Percentiles rank a stretch among this genome's conserved stretches.
Conservation (phyloP, 2,113 vertebrate species). For the Scartelaos histophorus region DNA sequence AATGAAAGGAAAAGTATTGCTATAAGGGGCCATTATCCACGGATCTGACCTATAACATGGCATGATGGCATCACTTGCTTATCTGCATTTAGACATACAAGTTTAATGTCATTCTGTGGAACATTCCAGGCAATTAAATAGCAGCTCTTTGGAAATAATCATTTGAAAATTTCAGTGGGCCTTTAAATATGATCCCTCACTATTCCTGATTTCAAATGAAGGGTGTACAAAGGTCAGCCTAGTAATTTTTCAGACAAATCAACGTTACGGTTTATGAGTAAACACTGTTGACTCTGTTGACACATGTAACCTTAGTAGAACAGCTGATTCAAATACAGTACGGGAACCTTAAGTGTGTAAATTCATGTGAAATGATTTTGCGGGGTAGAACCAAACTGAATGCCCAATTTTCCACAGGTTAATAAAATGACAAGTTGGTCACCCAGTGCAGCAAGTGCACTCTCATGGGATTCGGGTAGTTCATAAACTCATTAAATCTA, state of each 20-base stretch:
- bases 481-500: constrained; percentile 8
- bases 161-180: too few relatives aligned
- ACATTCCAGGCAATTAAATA: too few relatives aligned
- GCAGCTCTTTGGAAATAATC: too few relatives aligned
- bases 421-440: background rate
- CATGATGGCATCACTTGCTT: too few relatives aligned
- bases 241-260: background rate
- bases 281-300: background rate
- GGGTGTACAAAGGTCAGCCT: background rate
- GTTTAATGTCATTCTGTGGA: too few relatives aligned
- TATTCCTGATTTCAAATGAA: background rate
- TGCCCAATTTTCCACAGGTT: background rate
- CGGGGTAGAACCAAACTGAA: background rate
- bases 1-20: too few relatives aligned
- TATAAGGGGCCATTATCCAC: too few relatives aligned
- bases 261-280: background rate
- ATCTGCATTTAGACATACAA: too few relatives aligned
- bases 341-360: background rate
- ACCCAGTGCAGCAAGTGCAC: background rate
- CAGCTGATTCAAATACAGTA: background rate
- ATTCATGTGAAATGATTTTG: background rate
- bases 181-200: background rate
- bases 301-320: background rate
- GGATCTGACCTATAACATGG: too few relatives aligned
- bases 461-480: background rate